phyloP scores from a whole-genome alignment of 2,888 invertebrate genomes.

The Acanthosoma haemorrhoidale region DNA sequence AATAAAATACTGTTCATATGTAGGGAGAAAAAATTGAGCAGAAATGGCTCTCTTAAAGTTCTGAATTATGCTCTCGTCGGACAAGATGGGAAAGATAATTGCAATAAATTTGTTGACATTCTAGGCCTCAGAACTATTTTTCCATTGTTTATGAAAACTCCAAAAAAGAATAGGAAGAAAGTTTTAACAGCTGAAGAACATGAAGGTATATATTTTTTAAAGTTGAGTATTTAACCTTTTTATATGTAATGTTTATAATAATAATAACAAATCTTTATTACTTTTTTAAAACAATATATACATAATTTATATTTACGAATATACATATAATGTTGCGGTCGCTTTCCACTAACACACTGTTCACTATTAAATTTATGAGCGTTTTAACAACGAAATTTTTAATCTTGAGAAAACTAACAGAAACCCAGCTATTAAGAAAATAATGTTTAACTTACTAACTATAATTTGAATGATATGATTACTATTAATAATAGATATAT shows the following conservation, averaged over 20 bases:
- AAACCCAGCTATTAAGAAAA: too few relatives aligned
- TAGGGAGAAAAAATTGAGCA: slow-evolving; percentile 90
- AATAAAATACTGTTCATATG: neutral
- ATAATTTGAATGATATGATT: too few relatives aligned
- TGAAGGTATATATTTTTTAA: slow-evolving; percentile 56
- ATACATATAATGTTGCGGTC: too few relatives aligned
- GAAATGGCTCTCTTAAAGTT: slow-evolving; percentile 94
- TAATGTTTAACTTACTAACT: too few relatives aligned
- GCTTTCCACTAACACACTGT: too few relatives aligned
- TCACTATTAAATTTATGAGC: neutral
- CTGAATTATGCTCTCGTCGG: slow-evolving; percentile 96
- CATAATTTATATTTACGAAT: too few relatives aligned
- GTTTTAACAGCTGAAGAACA: slow-evolving; percentile 80
- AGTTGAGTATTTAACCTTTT: neutral
- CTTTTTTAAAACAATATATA: too few relatives aligned
- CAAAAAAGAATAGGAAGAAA: slow-evolving; percentile 73
- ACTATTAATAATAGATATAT: too few relatives aligned
- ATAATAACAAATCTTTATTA: too few relatives aligned
- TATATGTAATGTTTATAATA: too few relatives aligned
- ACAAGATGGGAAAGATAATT: slow-evolving; percentile 87
- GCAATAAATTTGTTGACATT: slow-evolving; percentile 97
- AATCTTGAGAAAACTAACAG: too few relatives aligned
- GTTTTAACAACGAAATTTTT: too few relatives aligned
- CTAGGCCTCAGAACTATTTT: slow-evolving; percentile 93
- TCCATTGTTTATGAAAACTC: slow-evolving; percentile 98